A percentile compares a stretch with the other conserved stretches of the same genome.
These are phyloP conservation scores for Luperina nickerlii DNA, from an alignment of 2,888 invertebrate species.

Conservation along the genomic window DNA sequence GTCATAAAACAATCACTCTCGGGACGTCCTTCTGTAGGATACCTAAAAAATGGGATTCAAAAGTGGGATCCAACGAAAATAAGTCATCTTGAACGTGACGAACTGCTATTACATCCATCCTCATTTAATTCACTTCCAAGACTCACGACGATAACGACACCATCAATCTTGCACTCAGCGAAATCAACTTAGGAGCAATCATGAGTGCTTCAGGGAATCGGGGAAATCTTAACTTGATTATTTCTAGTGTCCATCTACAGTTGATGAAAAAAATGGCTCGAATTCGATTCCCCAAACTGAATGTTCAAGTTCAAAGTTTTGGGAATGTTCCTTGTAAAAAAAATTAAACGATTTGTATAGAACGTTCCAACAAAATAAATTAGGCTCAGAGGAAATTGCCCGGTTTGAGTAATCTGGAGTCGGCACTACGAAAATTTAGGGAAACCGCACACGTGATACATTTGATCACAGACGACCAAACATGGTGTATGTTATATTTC, in stretches of 20 bases:
- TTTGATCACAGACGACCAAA: too few relatives aligned
- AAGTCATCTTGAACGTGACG: background rate
- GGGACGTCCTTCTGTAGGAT: background rate
- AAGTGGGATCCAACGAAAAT: too few relatives aligned
- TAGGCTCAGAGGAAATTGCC: background rate
- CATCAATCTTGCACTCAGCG: slow-evolving; percentile 6
- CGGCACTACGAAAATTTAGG: background rate
- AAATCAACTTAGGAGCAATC: slow-evolving; percentile 6
- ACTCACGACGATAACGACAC: background rate
- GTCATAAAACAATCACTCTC: background rate
- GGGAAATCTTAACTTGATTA: background rate
- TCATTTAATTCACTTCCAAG: slow-evolving; percentile 3
- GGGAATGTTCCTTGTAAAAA: background rate
- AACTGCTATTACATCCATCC: background rate
- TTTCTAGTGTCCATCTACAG: background rate
- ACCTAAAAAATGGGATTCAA: too few relatives aligned
- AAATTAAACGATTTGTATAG: background rate
- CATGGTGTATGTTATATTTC: too few relatives aligned
- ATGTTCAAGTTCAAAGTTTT: background rate
- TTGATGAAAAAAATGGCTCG: background rate
- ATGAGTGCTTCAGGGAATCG: slow-evolving; percentile 4
- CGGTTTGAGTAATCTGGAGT: background rate
- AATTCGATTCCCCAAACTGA: background rate
- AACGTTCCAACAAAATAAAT: background rate
- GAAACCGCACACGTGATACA: background rate